Conservation (phyloP, 1,140 invertebrate species). For the Papilio polyxenes region DNA sequence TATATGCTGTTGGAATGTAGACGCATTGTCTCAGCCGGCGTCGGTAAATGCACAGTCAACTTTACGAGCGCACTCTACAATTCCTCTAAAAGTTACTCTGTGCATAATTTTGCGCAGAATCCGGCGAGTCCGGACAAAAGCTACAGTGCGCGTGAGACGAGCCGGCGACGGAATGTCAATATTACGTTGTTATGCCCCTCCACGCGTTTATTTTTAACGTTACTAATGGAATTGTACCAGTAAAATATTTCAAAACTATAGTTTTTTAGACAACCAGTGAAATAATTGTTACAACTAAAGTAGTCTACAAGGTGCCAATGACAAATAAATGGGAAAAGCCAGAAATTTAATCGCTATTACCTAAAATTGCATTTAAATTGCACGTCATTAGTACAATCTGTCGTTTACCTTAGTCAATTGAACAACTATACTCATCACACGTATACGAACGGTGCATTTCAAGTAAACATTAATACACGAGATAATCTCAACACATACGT, state of each 20-base stretch:
- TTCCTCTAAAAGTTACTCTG: slow-evolving; percentile 29
- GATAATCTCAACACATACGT: slow-evolving; percentile 6
- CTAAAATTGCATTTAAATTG: slow-evolving; percentile 25
- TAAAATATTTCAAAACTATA: not conserved
- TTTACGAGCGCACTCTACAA: slow-evolving; percentile 35
- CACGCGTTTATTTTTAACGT: not conserved
- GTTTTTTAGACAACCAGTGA: too few species aligned
- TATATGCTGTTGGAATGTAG: slow-evolving; percentile 31
- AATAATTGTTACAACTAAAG: not conserved
- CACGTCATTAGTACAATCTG: slow-evolving; percentile 2
- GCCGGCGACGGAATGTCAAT: slow-evolving; percentile 28
- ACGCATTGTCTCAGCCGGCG: slow-evolving; percentile 32
- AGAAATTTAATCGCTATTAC: not conserved
- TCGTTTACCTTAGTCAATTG: not conserved
- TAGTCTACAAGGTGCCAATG: not conserved
- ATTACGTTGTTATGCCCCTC: slow-evolving; percentile 1
- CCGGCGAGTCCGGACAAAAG: slow-evolving; percentile 10
- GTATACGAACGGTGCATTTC: not conserved
- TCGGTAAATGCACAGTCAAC: slow-evolving; percentile 32
- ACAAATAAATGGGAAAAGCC: not conserved
- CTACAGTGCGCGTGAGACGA: slow-evolving; percentile 11
- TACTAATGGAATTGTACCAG: not conserved
- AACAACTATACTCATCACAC: slow-evolving; percentile 6
- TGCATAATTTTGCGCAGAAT: slow-evolving; percentile 34
- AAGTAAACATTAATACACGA: slow-evolving; percentile 7